These are phyloP conservation scores for Harpagoxenus sublaevis DNA, from an alignment of 2,888 invertebrate species.

Conservation along the genomic window DNA sequence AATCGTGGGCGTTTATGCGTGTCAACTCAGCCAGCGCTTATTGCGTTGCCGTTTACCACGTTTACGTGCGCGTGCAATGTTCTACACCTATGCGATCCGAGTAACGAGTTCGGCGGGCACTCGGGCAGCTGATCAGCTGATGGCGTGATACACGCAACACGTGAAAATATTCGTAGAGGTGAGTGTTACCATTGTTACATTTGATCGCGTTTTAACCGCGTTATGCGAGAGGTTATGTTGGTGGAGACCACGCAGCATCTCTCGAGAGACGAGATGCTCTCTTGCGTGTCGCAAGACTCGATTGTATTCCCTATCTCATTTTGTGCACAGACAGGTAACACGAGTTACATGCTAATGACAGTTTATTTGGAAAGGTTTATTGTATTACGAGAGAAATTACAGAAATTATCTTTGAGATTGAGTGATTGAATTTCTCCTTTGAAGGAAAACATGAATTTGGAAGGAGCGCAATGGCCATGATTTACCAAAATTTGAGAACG, in stretches of 20 bases:
- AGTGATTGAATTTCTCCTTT: neutral
- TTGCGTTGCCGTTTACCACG: too few relatives aligned
- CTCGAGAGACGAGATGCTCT: neutral
- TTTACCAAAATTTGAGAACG: neutral
- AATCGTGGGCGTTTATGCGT: neutral
- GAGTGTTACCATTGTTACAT: neutral
- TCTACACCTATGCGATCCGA: too few relatives aligned
- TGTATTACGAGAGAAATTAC: neutral
- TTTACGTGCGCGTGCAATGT: neutral
- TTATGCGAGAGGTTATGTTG: slow-evolving; percentile 12
- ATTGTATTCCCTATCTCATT: neutral
- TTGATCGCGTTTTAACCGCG: neutral
- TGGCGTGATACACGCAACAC: too few relatives aligned
- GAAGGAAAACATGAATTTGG: too few relatives aligned
- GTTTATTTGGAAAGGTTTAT: neutral
- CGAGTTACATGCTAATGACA: neutral
- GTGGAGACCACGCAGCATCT: neutral
- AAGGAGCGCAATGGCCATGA: neutral
- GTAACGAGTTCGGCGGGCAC: too few relatives aligned
- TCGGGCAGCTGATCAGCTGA: too few relatives aligned
- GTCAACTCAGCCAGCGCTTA: too few relatives aligned
- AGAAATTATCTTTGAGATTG: neutral
- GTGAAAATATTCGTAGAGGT: neutral
- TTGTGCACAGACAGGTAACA: neutral
- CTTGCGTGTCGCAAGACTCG: neutral